phyloP scores from a whole-genome alignment of 2,797 vertebrate species.

The Mormyrus proboscirostris region DNA sequence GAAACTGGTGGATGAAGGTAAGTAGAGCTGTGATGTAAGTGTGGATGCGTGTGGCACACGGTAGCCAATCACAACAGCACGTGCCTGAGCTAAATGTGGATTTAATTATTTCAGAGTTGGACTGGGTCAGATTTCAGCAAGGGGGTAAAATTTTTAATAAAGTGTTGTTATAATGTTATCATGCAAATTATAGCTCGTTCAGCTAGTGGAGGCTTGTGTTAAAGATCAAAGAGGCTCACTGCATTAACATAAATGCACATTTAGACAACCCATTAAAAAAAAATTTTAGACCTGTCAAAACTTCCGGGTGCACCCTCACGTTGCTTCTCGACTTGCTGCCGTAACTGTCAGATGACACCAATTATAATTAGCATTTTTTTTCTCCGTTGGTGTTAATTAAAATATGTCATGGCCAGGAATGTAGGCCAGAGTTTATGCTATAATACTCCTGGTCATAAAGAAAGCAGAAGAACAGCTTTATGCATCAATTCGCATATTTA shows the following conservation, averaged over 20 bases:
- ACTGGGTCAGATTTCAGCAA: not conserved
- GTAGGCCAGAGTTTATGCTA: not conserved
- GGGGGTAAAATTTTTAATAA: not conserved
- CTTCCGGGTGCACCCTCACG: not conserved
- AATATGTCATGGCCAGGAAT: not conserved
- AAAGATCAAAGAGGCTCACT: not conserved
- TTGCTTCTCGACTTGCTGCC: not conserved
- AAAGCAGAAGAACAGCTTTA: not conserved
- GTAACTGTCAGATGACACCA: not conserved
- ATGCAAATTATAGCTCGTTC: not conserved
- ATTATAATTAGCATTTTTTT: slow-evolving; percentile 5
- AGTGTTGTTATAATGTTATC: not conserved
- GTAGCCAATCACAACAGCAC: not conserved
- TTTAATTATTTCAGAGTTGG: not conserved
- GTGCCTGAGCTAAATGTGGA: not conserved
- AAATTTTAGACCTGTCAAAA: not conserved
- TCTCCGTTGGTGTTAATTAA: not conserved
- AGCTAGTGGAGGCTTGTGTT: not conserved
- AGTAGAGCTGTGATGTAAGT: not conserved
- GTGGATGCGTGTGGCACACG: not conserved
- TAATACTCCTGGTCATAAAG: not conserved
- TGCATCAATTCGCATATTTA: not conserved
- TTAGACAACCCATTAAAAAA: not conserved
- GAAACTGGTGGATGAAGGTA: not conserved
- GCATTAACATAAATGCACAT: not conserved